Evolutionary conservation across 2,797 vertebrate species (phyloP).

Genomic region (Coregonus suidteri): DNA sequence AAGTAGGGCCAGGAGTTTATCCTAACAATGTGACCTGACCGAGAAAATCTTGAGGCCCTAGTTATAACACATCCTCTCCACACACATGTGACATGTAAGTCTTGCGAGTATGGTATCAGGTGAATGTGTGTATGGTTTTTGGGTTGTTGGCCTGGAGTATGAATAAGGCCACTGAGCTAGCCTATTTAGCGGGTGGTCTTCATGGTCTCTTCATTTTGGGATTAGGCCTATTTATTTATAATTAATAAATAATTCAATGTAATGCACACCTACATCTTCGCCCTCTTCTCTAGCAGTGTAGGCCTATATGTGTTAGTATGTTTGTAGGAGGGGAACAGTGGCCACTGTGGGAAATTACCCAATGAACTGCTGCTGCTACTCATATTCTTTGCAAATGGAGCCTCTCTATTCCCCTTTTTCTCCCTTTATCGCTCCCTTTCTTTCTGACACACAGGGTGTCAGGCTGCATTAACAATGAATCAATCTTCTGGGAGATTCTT

Average conservation of each 20-base stretch:
- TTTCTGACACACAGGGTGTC: slow-evolving; percentile 77
- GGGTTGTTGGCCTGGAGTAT: too few relatives aligned
- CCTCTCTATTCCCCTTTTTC: slow-evolving; percentile 67
- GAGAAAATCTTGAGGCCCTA: too few relatives aligned
- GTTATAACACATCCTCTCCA: background rate
- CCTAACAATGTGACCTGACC: too few relatives aligned
- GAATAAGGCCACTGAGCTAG: background rate
- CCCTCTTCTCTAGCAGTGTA: slow-evolving; percentile 55
- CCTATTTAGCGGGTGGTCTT: background rate
- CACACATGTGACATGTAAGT: background rate
- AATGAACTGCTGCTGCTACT: slow-evolving; percentile 66
- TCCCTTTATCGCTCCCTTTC: slow-evolving; percentile 74
- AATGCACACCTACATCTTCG: background rate
- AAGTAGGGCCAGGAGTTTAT: too few relatives aligned
- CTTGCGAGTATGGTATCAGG: background rate
- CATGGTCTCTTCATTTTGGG: background rate
- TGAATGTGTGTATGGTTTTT: too few relatives aligned
- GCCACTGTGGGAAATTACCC: slow-evolving; percentile 78
- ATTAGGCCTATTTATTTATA: background rate
- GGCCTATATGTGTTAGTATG: slow-evolving; percentile 33
- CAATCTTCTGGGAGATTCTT: slow-evolving; percentile 82
- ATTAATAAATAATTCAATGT: background rate
- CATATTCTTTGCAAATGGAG: slow-evolving; percentile 76
- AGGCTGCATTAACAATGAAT: slow-evolving; percentile 85
- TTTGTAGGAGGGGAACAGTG: slow-evolving; percentile 57